Evolutionary conservation across 2,888 invertebrate genomes (phyloP).

Genomic region (Ichneumoninae sp.): DNA sequence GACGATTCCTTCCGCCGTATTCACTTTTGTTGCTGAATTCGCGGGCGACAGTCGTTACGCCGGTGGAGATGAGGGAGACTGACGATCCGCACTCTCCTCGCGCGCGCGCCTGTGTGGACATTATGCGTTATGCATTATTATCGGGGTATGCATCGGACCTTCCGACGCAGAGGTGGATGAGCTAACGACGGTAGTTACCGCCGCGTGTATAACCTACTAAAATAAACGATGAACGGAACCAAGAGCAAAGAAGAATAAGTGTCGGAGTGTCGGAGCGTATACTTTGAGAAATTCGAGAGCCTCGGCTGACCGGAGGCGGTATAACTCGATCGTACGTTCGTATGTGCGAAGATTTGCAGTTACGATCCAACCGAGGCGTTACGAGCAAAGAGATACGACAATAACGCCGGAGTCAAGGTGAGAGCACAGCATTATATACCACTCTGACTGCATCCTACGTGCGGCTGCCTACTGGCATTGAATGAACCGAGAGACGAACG

Average conservation of each 20-base stretch:
- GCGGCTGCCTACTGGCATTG: not conserved
- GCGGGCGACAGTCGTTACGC: constrained; percentile 44
- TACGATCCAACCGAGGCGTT: constrained; percentile 39
- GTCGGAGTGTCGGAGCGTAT: constrained; percentile 9
- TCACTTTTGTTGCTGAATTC: constrained; percentile 17
- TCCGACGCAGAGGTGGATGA: not conserved
- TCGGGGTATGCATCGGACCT: constrained; percentile 1
- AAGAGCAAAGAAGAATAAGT: constrained; percentile 22
- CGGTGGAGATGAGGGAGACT: constrained; percentile 3
- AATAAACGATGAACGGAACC: constrained; percentile 8
- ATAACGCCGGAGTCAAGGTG: not conserved
- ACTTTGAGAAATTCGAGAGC: constrained; percentile 48
- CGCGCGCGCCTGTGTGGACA: not conserved
- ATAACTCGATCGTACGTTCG: constrained; percentile 49
- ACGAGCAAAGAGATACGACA: constrained; percentile 25
- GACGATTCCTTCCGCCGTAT: constrained; percentile 28
- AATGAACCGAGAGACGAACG: constrained; percentile 20
- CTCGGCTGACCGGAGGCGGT: constrained; percentile 38
- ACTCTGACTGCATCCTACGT: constrained; percentile 11
- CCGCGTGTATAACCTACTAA: constrained; percentile 29
- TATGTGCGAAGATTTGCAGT: constrained; percentile 56
- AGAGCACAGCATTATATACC: constrained; percentile 17
- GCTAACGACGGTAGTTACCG: constrained; percentile 33
- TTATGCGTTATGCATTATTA: constrained; percentile 35
- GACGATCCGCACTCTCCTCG: not conserved